Percentiles rank a stretch among this genome's conserved stretches.
Evolutionary conservation across 2,888 invertebrate genomes (phyloP).

Genomic region (Rhimphoctona megacephalus): DNA sequence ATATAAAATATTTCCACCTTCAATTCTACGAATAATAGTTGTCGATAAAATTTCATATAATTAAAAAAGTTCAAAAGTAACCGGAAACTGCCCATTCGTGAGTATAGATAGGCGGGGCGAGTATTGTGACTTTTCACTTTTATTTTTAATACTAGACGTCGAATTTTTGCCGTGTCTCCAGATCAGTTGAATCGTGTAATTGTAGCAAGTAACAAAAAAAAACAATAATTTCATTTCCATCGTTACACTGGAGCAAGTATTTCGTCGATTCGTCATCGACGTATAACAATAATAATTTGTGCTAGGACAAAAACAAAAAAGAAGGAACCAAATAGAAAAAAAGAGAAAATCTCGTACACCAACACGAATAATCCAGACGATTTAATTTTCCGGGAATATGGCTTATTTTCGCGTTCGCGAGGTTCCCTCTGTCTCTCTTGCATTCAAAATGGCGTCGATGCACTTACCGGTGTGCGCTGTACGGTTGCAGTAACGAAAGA

Average conservation of each 20-base stretch:
- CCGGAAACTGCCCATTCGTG: too few species aligned
- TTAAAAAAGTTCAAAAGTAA: too few species aligned
- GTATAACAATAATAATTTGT: neutral
- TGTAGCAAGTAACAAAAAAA: neutral
- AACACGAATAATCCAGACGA: constrained; percentile 9
- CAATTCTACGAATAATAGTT: too few species aligned
- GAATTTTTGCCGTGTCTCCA: neutral
- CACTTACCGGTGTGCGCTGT: constrained; percentile 11
- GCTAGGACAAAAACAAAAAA: neutral
- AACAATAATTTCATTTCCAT: too few species aligned
- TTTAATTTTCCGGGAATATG: neutral
- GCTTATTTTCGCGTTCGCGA: constrained; percentile 4
- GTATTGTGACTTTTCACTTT: neutral
- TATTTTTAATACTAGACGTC: neutral
- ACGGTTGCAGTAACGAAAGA: constrained; percentile 13
- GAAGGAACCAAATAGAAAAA: neutral
- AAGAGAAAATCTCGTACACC: neutral
- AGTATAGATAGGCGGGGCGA: neutral
- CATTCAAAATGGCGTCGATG: constrained; percentile 64
- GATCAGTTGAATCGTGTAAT: neutral
- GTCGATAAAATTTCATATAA: too few species aligned
- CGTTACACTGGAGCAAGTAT: neutral
- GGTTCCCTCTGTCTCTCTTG: neutral
- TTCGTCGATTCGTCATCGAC: neutral
- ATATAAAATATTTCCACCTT: too few species aligned